These are phyloP conservation scores for Mastomys coucha DNA, from an alignment of 2,113 vertebrate genomes.

Conservation along the genomic window DNA sequence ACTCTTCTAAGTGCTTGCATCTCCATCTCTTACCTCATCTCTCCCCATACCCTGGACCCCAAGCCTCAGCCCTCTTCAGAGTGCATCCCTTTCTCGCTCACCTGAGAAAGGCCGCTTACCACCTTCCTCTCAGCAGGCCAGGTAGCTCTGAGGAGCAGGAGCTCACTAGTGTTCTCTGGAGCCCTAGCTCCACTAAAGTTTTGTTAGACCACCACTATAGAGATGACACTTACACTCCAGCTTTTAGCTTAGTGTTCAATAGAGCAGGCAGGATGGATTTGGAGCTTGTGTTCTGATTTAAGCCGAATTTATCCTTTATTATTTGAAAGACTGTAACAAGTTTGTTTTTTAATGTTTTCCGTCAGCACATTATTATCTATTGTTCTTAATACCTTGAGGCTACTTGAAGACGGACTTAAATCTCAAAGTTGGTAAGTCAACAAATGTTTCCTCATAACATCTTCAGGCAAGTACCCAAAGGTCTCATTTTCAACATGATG, in stretches of 20 bases:
- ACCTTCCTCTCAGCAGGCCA: background rate
- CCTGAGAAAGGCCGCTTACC: background rate
- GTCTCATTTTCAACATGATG: constrained; percentile 51
- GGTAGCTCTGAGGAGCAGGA: background rate
- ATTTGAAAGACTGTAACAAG: constrained; percentile 70
- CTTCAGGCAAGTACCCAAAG: constrained; percentile 69
- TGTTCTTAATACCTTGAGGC: constrained; percentile 72
- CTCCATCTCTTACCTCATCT: background rate
- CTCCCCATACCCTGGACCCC: rapidly evolving
- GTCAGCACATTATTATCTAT: constrained; percentile 74
- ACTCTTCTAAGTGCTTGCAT: constrained; percentile 25
- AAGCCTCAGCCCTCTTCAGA: background rate
- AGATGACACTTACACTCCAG: background rate
- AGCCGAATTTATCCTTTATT: constrained; percentile 62
- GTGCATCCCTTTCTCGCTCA: background rate
- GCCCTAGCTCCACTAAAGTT: background rate
- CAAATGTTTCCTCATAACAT: constrained; percentile 76
- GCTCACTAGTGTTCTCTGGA: background rate
- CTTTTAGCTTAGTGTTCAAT: constrained; percentile 23
- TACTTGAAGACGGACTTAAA: constrained; percentile 72
- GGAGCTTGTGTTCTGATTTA: constrained; percentile 46
- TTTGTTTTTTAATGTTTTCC: constrained; percentile 75
- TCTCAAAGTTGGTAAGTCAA: constrained; percentile 76
- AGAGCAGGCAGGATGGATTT: background rate
- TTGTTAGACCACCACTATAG: background rate